Evolutionary conservation across 92 coral and sea anemone species (phyloP).

Genomic region (Parazoanthus atlanticus): DNA sequence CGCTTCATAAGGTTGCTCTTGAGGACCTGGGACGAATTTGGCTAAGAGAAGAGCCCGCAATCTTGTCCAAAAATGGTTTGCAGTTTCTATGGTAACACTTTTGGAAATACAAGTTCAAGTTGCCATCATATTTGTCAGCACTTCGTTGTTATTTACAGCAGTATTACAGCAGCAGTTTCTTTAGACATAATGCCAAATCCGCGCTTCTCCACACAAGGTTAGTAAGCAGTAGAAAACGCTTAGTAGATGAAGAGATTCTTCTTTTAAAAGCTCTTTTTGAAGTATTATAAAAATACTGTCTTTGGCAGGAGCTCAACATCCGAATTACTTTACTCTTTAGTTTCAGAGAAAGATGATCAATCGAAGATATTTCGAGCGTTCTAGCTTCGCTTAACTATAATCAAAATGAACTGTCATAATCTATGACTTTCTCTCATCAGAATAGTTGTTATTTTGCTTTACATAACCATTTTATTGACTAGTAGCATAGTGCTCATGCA

Average conservation of each 20-base stretch:
- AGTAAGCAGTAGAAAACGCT: neutral
- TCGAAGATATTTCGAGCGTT: too few relatives aligned
- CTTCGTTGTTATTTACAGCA: neutral
- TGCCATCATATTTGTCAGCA: neutral
- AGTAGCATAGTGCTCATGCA: too few relatives aligned
- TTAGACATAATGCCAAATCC: conserved; percentile 79
- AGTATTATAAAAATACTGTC: neutral
- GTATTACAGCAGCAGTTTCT: neutral
- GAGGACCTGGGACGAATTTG: neutral
- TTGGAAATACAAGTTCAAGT: neutral
- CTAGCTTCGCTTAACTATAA: too few relatives aligned
- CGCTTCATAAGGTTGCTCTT: too few relatives aligned
- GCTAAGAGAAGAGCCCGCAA: conserved; percentile 3
- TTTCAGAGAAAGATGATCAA: too few relatives aligned
- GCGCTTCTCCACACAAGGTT: conserved; percentile 88
- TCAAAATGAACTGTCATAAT: too few relatives aligned
- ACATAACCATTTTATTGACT: too few relatives aligned
- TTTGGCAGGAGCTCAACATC: too few relatives aligned
- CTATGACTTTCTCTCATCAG: too few relatives aligned
- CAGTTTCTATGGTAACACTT: conserved; percentile 20
- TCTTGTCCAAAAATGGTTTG: neutral
- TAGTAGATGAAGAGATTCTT: neutral
- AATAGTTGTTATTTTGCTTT: too few relatives aligned
- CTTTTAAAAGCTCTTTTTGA: neutral
- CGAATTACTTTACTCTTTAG: too few relatives aligned